Conservation (phyloP, 2,888 invertebrate species). For the Andrena haemorrhoa region DNA sequence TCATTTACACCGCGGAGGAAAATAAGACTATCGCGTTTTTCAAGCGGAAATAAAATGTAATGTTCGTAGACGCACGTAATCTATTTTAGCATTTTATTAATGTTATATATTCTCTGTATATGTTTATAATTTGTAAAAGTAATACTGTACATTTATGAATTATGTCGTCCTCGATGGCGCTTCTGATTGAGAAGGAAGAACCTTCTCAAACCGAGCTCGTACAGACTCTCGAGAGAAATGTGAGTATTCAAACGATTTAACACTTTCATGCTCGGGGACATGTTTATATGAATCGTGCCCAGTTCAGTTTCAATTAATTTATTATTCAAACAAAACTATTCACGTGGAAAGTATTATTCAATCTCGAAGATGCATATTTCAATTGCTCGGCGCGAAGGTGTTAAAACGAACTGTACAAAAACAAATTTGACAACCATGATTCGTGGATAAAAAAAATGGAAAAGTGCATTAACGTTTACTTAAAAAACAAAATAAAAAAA, state of each 20-base stretch:
- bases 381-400: constrained; percentile 23
- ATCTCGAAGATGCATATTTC: constrained; percentile 8
- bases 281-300: constrained; percentile 4
- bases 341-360: too few relatives aligned
- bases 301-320: constrained; percentile 15
- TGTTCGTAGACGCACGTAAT: constrained; percentile 31
- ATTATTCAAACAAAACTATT: background rate
- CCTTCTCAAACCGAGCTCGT: constrained; percentile 62
- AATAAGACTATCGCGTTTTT: constrained; percentile 51
- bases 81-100: constrained; percentile 35
- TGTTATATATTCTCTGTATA: constrained; percentile 17
- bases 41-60: constrained; percentile 19
- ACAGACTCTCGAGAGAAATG: constrained; percentile 75
- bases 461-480: constrained; percentile 44
- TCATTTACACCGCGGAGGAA: constrained; percentile 32
- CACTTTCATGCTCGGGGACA: constrained; percentile 28
- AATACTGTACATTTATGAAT: constrained; percentile 21
- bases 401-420: constrained; percentile 17
- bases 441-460: constrained; percentile 21
- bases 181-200: constrained; percentile 53
- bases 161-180: constrained; percentile 31
- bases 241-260: constrained; percentile 59
- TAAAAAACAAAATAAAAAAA: constrained; percentile 18
- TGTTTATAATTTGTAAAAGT: constrained; percentile 37
- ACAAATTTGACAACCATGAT: constrained; percentile 24